Evolutionary conservation across 1,140 invertebrate genomes (phyloP).

Genomic region (Microplitis mediator): DNA sequence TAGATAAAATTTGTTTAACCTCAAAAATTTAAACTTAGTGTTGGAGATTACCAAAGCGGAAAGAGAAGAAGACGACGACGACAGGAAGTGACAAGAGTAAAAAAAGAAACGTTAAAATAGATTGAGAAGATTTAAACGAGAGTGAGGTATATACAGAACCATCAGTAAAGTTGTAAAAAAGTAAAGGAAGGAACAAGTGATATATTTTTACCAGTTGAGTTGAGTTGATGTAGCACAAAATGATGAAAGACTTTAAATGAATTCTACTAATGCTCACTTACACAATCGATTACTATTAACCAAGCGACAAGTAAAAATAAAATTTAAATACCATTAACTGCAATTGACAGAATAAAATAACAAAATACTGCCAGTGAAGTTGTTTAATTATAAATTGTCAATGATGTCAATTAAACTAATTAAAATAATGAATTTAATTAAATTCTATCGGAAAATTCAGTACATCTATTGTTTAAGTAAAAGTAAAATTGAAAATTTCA

Average conservation of each 20-base stretch:
- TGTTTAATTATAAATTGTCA: not conserved
- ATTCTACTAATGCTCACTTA: not conserved
- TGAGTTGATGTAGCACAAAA: not conserved
- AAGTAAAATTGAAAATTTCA: not conserved
- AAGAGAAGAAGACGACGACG: not conserved
- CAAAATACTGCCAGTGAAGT: too few species aligned
- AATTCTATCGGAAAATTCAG: not conserved
- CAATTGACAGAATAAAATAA: too few species aligned
- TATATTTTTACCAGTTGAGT: constrained; percentile 13
- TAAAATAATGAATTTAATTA: not conserved
- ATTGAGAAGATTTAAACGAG: constrained; percentile 26
- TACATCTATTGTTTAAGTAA: not conserved
- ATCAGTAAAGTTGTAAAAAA: not conserved
- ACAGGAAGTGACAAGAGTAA: not conserved
- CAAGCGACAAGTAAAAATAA: not conserved
- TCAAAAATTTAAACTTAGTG: constrained; percentile 28
- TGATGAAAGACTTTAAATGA: not conserved
- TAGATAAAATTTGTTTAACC: not conserved
- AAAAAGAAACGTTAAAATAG: constrained; percentile 7
- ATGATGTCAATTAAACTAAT: not conserved
- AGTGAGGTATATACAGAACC: not conserved
- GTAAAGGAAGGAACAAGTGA: constrained; percentile 2
- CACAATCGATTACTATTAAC: not conserved
- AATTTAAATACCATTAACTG: too few species aligned
- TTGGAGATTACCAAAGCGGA: not conserved